Evolutionary conservation across 1,140 invertebrate genomes (phyloP).

Genomic region (Camponotus pennsylvanicus): DNA sequence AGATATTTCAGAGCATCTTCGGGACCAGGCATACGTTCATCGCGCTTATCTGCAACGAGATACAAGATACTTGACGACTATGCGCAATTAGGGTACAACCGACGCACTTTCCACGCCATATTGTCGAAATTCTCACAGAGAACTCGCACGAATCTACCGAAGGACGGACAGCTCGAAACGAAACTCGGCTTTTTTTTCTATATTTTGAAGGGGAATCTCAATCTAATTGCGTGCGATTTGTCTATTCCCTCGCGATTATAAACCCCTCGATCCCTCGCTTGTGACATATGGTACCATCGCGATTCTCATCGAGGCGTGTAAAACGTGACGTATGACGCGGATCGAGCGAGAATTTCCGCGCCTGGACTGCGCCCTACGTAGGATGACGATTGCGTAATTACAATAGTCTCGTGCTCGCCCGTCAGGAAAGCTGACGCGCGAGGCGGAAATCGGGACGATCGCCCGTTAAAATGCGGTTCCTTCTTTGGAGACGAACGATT

Average conservation of each 20-base stretch:
- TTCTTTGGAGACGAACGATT: slow-evolving; percentile 38
- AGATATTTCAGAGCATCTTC: slow-evolving; percentile 64
- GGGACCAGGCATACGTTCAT: slow-evolving; percentile 63
- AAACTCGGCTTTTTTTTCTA: too few species aligned
- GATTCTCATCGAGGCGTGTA: background rate
- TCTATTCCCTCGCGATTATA: too few species aligned
- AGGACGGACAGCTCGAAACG: background rate
- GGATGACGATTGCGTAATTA: slow-evolving; percentile 35
- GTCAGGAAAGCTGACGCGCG: slow-evolving; percentile 27
- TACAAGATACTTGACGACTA: slow-evolving; percentile 68
- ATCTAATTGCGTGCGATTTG: slow-evolving; percentile 10
- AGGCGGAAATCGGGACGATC: slow-evolving; percentile 31
- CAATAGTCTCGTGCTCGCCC: slow-evolving; percentile 23
- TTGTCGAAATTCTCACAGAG: slow-evolving; percentile 57
- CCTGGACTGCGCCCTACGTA: slow-evolving; percentile 21
- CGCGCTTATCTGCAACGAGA: slow-evolving; percentile 76
- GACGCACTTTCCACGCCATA: slow-evolving; percentile 69
- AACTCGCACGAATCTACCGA: background rate
- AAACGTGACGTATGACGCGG: background rate
- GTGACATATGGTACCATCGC: background rate
- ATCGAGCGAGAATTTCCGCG: slow-evolving; percentile 14
- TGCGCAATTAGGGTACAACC: background rate
- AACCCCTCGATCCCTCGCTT: background rate
- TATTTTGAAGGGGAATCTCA: background rate
- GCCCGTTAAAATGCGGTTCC: slow-evolving; percentile 60